Evolutionary conservation across 2,797 vertebrate genomes (phyloP).

Genomic region (Hemibagrus guttatus): DNA sequence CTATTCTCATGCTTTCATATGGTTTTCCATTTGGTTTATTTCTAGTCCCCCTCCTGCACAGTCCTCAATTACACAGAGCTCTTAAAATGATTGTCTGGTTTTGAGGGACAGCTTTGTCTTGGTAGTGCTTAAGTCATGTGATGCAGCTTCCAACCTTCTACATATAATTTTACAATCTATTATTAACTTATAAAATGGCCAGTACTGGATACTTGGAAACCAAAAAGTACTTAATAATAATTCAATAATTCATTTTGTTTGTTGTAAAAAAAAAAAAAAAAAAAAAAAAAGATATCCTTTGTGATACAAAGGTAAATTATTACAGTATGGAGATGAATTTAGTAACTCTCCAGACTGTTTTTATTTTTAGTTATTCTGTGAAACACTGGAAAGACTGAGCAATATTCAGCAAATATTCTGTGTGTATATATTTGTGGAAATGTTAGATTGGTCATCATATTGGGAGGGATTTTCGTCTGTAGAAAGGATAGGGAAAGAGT

Average conservation of each 20-base stretch:
- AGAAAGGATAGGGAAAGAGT: conserved; percentile 43
- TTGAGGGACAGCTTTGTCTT: background rate
- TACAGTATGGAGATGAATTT: background rate
- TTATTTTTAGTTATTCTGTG: background rate
- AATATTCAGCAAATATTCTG: background rate
- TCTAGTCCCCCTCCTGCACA: background rate
- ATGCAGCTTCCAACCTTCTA: background rate
- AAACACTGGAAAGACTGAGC: background rate
- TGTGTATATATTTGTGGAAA: background rate
- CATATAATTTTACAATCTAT: background rate
- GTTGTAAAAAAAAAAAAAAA: too few relatives aligned
- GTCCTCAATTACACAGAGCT: background rate
- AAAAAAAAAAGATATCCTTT: background rate
- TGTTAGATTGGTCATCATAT: background rate
- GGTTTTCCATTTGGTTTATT: background rate
- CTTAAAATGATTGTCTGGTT: background rate
- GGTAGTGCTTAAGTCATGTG: background rate
- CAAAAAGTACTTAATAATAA: background rate
- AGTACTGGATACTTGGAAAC: background rate
- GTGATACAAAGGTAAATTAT: background rate
- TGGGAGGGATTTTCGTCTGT: conserved; percentile 33
- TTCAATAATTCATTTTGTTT: background rate
- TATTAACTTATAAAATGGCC: background rate
- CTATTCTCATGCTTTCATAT: background rate
- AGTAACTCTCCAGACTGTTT: background rate